Conservation (phyloP, 92 coral and sea anemone genomes). For the Phymanthus crucifer region DNA sequence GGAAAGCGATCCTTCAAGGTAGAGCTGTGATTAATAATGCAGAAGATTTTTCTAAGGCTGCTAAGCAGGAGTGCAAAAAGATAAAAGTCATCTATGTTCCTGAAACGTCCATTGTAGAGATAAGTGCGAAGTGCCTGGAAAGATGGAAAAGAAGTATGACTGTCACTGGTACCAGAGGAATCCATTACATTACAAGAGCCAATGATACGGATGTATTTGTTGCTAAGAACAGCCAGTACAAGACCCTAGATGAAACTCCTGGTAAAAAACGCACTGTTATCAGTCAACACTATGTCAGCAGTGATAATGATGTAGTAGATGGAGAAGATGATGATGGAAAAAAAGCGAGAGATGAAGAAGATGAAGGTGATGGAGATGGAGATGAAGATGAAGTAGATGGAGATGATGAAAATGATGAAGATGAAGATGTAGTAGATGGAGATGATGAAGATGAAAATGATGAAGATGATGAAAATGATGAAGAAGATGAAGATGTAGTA, state of each 20-base stretch:
- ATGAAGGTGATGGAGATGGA: background rate
- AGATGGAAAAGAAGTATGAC: conserved; percentile 21
- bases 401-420: background rate
- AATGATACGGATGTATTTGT: conserved; percentile 25
- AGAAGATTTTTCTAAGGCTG: conserved; percentile 28
- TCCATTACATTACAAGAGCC: conserved; percentile 20
- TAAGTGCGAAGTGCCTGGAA: background rate
- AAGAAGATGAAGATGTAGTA: background rate
- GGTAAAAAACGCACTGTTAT: conserved; percentile 12
- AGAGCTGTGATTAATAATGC: conserved; percentile 35
- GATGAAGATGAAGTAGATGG: conserved; percentile 9
- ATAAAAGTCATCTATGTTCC: conserved; percentile 23
- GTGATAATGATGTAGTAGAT: conserved; percentile 2
- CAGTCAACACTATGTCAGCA: conserved; percentile 1
- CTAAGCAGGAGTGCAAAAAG: conserved; percentile 25
- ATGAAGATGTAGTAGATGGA: too few species aligned
- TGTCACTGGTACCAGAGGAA: conserved; percentile 23
- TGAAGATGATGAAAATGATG: background rate
- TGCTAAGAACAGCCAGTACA: conserved; percentile 34
- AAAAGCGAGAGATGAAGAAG: background rate
- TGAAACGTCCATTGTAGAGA: background rate
- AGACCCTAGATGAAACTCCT: conserved; percentile 16
- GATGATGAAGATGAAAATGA: conserved; percentile 8
- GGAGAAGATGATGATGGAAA: background rate
- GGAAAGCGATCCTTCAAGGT: conserved; percentile 41